Base-by-base conservation (phyloP, 1,140 invertebrate species). In the Phymastichus coffea region DNA sequence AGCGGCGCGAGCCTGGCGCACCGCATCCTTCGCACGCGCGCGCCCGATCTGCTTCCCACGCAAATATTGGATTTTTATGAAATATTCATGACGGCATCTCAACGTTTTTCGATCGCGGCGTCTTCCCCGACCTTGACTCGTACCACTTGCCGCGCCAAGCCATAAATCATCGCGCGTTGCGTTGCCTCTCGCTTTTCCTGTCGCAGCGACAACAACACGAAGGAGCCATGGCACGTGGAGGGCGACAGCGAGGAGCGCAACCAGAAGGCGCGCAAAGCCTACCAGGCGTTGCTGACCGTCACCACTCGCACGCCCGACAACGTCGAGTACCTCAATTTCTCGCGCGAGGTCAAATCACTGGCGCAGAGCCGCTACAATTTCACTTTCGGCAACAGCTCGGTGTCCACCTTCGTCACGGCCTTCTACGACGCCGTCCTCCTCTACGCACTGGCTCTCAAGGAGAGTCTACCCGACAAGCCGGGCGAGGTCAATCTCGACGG, bases 391-490 rank as follows among this genome's bases (percentile, higher is more conserved):
- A 87, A 88, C 66, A 83, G 80, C 40, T 85, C 87, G 8, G 86
- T 92, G 1, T 91, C 89, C 8, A 88, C 89, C 17, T 95, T 96
- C 70, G 93, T 97, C 14, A 93, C 92, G 2, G 94, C 95, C 0
- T 97, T 99, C 76, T 96, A 98, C 72, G 97, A 99, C 71, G 91
- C 91, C 0, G 92, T 99, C 10, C 81, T 98, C 0, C 84, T 99
- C 10, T 99, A 98, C 74, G 91, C 93, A 0, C 81, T 93, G 15
- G 94, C 94, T 0, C 80, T 98, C 0, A 96, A 95, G 68, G 89
- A 94, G 60, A 94, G 92, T 9, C 78, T 96, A 8, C 78, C 77
- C 1, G 83, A 85, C n/a, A 82, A 84, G 0, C 77, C 82, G 2
- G 81, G 86, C 56, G 84, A 87, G 2, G 71, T 78, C 0, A 84